Evolutionary conservation across 2,888 invertebrate species (phyloP).

Genomic region (Stenodema calcarata): DNA sequence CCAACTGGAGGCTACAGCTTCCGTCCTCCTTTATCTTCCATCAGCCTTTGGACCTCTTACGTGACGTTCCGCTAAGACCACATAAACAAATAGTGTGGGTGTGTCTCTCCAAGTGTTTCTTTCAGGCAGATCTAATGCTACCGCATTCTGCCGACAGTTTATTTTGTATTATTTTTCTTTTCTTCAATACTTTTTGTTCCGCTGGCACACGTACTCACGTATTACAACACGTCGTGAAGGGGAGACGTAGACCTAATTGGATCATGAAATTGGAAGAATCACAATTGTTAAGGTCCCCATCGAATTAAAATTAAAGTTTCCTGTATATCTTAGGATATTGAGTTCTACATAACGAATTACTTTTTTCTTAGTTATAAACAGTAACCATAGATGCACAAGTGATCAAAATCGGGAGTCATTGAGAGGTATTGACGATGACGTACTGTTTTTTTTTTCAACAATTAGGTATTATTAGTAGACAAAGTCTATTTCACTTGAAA

Average conservation of each 20-base stretch:
- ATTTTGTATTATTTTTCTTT: background rate
- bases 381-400: no score
- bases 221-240: background rate
- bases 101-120: background rate
- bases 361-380: no score
- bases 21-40: background rate
- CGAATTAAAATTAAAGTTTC: no score
- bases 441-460: no score
- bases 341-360: no score
- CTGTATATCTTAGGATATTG: no score
- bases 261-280: no score
- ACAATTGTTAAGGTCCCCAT: no score
- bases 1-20: background rate
- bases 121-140: background rate
- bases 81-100: conserved; percentile 2
- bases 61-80: background rate
- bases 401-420: no score
- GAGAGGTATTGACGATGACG: no score
- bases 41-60: background rate
- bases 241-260: background rate
- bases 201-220: background rate
- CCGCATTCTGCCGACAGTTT: background rate
- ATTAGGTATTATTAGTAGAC: no score
- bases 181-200: background rate
- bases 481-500: no score